phyloP scores from a whole-genome alignment of 2,888 invertebrate species.

The Mythimna impura region DNA sequence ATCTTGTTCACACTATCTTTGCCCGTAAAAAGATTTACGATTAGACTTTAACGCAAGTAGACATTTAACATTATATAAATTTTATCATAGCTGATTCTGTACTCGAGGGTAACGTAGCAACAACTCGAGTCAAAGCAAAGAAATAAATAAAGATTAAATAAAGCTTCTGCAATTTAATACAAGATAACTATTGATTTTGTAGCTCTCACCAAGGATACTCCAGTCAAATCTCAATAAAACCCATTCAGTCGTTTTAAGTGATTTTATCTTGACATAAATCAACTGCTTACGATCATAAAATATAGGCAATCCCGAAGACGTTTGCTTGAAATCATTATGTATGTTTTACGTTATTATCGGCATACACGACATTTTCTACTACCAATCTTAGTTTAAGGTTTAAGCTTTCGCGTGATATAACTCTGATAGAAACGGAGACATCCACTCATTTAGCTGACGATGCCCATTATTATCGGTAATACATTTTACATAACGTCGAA shows the following conservation, averaged over 20 bases:
- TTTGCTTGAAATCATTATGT: slow-evolving; percentile 28
- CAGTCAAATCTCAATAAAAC: slow-evolving; percentile 56
- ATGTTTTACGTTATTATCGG: slow-evolving; percentile 35
- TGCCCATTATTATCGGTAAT: slow-evolving; percentile 50
- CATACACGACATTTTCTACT: slow-evolving; percentile 27
- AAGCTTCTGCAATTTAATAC: slow-evolving; percentile 29
- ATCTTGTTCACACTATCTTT: neutral
- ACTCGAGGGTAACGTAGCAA: slow-evolving; percentile 12
- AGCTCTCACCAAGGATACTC: slow-evolving; percentile 32
- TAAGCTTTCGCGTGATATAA: slow-evolving; percentile 41
- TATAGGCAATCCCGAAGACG: slow-evolving; percentile 34
- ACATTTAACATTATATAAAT: slow-evolving; percentile 7
- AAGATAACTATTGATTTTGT: slow-evolving; percentile 43
- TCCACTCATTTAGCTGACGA: slow-evolving; percentile 24
- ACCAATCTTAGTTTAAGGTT: slow-evolving; percentile 8
- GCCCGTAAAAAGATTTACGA: neutral
- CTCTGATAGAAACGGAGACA: slow-evolving; percentile 32
- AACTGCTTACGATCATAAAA: slow-evolving; percentile 55
- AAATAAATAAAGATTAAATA: slow-evolving; percentile 32
- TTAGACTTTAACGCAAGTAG: neutral
- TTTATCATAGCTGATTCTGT: neutral
- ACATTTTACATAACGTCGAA: slow-evolving; percentile 49
- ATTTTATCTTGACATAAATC: slow-evolving; percentile 61
- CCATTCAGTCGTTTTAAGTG: slow-evolving; percentile 58
- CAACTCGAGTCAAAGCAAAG: neutral